A percentile compares a stretch with the other conserved stretches of the same genome.
These are phyloP conservation scores for Megalops cyprinoides DNA, from an alignment of 2,797 vertebrate genomes.

Conservation along the genomic window DNA sequence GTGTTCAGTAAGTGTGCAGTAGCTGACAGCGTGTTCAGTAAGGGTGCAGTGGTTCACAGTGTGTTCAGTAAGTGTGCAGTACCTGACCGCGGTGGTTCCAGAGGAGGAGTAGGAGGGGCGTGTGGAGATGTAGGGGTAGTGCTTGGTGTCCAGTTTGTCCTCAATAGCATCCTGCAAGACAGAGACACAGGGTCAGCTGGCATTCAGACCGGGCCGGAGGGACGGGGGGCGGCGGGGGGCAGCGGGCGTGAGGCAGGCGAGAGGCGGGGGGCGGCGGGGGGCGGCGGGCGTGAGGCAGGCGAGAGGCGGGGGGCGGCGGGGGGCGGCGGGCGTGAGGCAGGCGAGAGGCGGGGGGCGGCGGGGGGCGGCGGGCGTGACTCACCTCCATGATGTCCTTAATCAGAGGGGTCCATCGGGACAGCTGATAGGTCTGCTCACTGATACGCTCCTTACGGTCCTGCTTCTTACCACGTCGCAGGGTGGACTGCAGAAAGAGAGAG, in stretches of 20 bases:
- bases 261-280: neutral
- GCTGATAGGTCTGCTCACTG: conserved; percentile 97
- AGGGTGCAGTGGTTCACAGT: no score
- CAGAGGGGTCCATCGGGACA: conserved; percentile 93
- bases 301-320: neutral
- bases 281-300: neutral
- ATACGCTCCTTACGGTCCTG: conserved; percentile 91
- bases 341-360: neutral
- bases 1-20: no score
- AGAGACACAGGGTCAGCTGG: neutral
- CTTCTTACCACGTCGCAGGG: conserved; percentile 88
- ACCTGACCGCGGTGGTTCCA: conserved; percentile 92
- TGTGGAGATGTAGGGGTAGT: conserved; percentile 94
- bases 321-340: neutral
- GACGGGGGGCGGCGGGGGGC: neutral
- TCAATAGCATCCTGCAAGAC: conserved; percentile 88
- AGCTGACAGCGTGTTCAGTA: no score
- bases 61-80: no score
- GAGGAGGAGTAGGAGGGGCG: conserved; percentile 87
- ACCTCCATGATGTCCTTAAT: conserved; percentile 98
- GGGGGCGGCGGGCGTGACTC: conserved; percentile 29
- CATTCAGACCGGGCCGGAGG: neutral
- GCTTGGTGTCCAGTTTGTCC: conserved; percentile 94
- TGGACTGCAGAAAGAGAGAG: conserved; percentile 65
- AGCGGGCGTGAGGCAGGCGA: no score